Evolutionary conservation across 2,797 vertebrate species (phyloP).

Genomic region (Falco naumanni): DNA sequence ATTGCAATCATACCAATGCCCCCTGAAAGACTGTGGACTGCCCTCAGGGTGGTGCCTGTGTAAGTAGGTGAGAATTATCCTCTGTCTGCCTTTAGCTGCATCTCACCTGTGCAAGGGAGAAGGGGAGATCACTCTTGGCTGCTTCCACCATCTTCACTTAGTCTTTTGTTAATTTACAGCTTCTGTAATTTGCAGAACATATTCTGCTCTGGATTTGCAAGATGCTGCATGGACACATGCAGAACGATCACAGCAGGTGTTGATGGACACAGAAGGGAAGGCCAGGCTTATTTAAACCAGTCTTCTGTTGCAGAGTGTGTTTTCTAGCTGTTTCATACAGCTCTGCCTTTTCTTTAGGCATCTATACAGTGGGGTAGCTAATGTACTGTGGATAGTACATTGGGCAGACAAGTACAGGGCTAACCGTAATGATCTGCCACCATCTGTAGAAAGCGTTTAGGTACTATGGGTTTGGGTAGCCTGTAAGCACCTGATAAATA

Average conservation of each 20-base stretch:
- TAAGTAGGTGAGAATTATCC: neutral
- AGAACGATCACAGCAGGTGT: neutral
- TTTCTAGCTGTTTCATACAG: neutral
- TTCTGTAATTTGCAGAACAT: neutral
- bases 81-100: neutral
- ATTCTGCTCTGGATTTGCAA: neutral
- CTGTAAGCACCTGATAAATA: conserved; percentile 11
- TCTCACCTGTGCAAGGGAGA: neutral
- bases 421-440: neutral
- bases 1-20: neutral
- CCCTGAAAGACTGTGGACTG: neutral
- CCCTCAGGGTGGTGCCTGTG: neutral
- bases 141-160: neutral
- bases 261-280: neutral
- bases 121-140: neutral
- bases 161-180: neutral
- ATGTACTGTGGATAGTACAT: neutral
- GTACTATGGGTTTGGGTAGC: neutral
- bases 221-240: neutral
- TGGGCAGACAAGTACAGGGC: neutral
- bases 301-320: neutral
- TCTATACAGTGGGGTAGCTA: neutral
- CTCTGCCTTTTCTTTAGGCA: neutral
- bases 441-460: conserved; percentile 8
- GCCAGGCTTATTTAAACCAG: neutral